Conservation (phyloP, 1,140 invertebrate species). For the Aphis gossypii region DNA sequence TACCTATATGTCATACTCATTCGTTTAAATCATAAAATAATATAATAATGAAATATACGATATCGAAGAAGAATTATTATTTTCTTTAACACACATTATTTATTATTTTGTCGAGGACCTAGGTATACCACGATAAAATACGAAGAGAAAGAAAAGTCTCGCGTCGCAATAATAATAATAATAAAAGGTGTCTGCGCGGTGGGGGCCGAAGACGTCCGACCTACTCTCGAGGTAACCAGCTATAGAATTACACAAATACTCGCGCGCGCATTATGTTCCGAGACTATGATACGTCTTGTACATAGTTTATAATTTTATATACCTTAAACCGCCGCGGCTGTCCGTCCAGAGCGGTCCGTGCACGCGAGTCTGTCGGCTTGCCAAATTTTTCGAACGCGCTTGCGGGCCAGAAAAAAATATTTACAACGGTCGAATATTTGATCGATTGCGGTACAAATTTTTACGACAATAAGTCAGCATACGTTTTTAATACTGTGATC, state of each 20-base stretch:
- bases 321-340: background rate
- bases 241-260: conserved; percentile 17
- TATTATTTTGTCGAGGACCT: background rate
- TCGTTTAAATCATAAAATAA: background rate
- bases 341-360: background rate
- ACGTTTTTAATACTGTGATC: background rate
- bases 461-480: background rate
- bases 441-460: background rate
- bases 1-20: background rate
- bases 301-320: background rate
- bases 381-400: background rate
- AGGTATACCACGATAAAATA: background rate
- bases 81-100: background rate
- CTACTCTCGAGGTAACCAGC: background rate
- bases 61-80: background rate
- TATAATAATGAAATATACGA: background rate
- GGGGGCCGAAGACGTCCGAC: background rate
- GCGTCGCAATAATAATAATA: background rate
- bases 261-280: background rate
- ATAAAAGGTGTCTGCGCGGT: background rate
- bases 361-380: background rate
- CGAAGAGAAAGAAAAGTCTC: background rate
- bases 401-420: background rate
- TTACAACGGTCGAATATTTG: background rate
- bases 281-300: background rate